Evolutionary conservation across 2,113 vertebrate genomes (phyloP), one percentile per base, ranked within the genome.

Genomic region (Neoarius graeffei): DNA sequence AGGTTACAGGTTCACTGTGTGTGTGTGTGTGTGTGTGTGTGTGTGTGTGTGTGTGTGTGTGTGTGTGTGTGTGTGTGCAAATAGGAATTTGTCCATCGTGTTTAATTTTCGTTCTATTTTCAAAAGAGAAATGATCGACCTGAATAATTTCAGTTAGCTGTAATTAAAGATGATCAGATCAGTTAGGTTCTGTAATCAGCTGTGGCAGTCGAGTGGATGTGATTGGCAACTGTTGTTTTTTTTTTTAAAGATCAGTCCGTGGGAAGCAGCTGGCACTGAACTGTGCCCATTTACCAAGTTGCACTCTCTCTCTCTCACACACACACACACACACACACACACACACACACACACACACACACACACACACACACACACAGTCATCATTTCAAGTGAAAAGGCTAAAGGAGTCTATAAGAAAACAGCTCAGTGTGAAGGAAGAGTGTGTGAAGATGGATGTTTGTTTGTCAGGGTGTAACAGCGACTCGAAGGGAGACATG

Each of bases 191-290:
- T 42, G 27, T 57, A 85, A 59, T 85, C 66, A 42, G 8, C 54
- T 59, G 23, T 35, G 20, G 35, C 10, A 20, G 60, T 50, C 42
- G 19, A 50, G 62, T 52, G 62, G 13, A 25, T 69, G 11, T 85
- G 83, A 84, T 69, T 71, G 64, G 23, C 82, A 83, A 27, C 66
- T 35, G 83, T 42, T 67, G 64, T 13, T 1, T 69, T 69, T 17
- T 35, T 69, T 35, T 84, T 69, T 60, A 56, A 69, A 30, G 67
- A 42, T 71, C n/a, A 35, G 50, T 71, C 23, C 73, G 66, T 13
- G 10, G 67, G 17, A 74, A 60, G 30, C 54, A 74, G 27, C 20
- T 74, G 54, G 54, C 30, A 35, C 84, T 42, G 54, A 48, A 42
- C 25, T 71, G 64, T 35, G 7, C 25, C 52, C 27, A 74, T 57